phyloP scores from a whole-genome alignment of 2,888 invertebrate species.

The Azorinus chamasolen region DNA sequence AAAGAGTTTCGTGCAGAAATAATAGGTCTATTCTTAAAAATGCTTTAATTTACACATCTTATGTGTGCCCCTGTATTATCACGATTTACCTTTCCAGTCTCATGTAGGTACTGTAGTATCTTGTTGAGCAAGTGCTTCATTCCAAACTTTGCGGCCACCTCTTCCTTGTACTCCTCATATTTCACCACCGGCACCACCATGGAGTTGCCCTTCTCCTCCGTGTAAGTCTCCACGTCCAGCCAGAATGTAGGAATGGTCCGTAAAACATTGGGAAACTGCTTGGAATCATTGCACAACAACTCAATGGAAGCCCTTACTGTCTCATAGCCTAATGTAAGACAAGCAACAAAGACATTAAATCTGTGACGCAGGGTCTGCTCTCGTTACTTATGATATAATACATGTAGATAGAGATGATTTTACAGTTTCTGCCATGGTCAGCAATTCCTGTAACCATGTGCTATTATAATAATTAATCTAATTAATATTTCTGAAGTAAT shows the following conservation, averaged over 20 bases:
- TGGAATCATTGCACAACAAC: constrained; percentile 74
- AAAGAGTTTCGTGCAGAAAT: too few relatives aligned
- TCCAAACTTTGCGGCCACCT: constrained; percentile 82
- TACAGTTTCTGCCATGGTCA: too few relatives aligned
- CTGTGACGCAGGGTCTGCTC: too few relatives aligned
- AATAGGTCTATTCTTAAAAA: too few relatives aligned
- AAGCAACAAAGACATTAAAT: background rate
- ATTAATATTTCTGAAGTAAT: too few relatives aligned
- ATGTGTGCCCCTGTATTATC: too few relatives aligned
- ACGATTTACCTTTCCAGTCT: constrained; percentile 81
- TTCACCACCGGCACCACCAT: constrained; percentile 81
- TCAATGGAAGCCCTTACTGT: constrained; percentile 78
- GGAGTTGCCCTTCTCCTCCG: constrained; percentile 82
- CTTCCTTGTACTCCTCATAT: constrained; percentile 78
- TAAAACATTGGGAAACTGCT: constrained; percentile 80
- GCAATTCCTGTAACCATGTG: too few relatives aligned
- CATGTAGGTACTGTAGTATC: constrained; percentile 84
- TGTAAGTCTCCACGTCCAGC: constrained; percentile 82
- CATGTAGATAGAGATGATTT: too few relatives aligned
- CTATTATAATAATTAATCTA: too few relatives aligned
- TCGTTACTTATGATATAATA: too few relatives aligned
- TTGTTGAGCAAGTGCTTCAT: constrained; percentile 81
- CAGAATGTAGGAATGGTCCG: constrained; percentile 84
- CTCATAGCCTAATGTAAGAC: constrained; percentile 72
- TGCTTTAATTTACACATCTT: too few relatives aligned